A percentile compares a stretch with the other conserved stretches of the same genome.
phyloP scores from a whole-genome alignment of 2,888 invertebrate genomes.

The Julus scandinavius region DNA sequence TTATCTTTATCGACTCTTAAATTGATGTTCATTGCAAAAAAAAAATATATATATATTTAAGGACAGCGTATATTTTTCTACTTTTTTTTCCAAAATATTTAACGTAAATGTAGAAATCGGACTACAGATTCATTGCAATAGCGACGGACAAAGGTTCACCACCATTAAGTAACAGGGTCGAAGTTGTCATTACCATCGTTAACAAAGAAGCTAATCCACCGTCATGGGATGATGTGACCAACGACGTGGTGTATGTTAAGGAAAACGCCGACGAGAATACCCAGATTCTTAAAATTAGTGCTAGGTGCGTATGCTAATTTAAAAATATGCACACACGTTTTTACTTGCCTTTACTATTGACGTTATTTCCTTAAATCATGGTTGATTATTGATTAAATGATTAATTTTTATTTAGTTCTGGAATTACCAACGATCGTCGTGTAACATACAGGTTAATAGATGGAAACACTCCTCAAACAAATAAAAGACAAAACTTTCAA shows the following conservation, averaged over 20 bases:
- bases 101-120: conserved; percentile 56
- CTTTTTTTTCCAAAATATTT: background rate
- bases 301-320: conserved; percentile 59
- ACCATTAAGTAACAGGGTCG: conserved; percentile 61
- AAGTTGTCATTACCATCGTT: conserved; percentile 62
- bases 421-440: conserved; percentile 69
- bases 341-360: too few relatives aligned
- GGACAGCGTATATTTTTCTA: background rate
- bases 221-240: conserved; percentile 57
- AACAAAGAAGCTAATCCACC: conserved; percentile 61
- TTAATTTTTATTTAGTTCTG: conserved; percentile 59
- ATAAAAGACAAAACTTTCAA: conserved; percentile 78
- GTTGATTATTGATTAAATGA: background rate
- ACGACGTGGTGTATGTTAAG: conserved; percentile 13
- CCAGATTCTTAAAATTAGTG: conserved; percentile 51
- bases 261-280: conserved; percentile 54
- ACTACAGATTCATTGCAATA: conserved; percentile 61
- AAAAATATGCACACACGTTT: too few relatives aligned
- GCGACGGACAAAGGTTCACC: conserved; percentile 64
- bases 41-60: too few relatives aligned
- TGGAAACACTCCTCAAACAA: conserved; percentile 87
- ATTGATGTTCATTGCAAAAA: conserved; percentile 32
- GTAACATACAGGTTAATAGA: conserved; percentile 82
- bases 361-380: too few relatives aligned
- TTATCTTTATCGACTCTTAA: conserved; percentile 63